These are phyloP conservation scores for Abrostola triplasia DNA, from an alignment of 2,888 invertebrate species.

Conservation along the genomic window DNA sequence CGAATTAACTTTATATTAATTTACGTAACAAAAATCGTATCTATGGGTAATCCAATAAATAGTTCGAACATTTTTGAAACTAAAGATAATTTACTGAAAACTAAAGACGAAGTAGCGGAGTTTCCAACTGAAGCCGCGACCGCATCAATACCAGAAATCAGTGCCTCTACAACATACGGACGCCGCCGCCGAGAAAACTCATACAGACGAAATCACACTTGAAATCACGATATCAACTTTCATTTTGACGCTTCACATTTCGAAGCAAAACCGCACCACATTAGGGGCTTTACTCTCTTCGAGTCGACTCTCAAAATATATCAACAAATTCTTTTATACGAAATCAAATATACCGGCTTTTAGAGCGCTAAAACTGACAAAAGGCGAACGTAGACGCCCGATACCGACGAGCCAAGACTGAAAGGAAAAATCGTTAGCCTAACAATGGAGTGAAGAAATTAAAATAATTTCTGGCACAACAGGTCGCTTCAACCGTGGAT, in stretches of 20 bases:
- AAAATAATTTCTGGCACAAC: slow-evolving; percentile 55
- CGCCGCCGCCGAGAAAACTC: neutral
- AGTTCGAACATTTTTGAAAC: too few relatives aligned
- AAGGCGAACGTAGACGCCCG: slow-evolving; percentile 38
- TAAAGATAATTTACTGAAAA: neutral
- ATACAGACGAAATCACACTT: slow-evolving; percentile 10
- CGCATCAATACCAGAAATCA: slow-evolving; percentile 6
- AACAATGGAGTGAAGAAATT: slow-evolving; percentile 47
- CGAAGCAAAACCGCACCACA: slow-evolving; percentile 20
- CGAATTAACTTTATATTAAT: too few relatives aligned
- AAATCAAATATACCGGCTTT: slow-evolving; percentile 52
- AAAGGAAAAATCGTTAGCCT: slow-evolving; percentile 49
- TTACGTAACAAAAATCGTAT: neutral
- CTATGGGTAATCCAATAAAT: too few relatives aligned
- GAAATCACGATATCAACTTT: slow-evolving; percentile 20
- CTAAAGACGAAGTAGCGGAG: slow-evolving; percentile 1
- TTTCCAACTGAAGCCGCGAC: slow-evolving; percentile 2
- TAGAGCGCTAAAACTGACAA: slow-evolving; percentile 37
- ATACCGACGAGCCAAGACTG: slow-evolving; percentile 31
- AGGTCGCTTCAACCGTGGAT: slow-evolving; percentile 42
- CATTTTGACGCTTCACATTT: slow-evolving; percentile 20
- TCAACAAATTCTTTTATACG: slow-evolving; percentile 48
- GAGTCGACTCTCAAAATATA: slow-evolving; percentile 40
- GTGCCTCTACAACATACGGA: neutral
- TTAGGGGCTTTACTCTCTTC: slow-evolving; percentile 34